phyloP scores from a whole-genome alignment of 2,888 invertebrate genomes.

The Melanophora roralis region DNA sequence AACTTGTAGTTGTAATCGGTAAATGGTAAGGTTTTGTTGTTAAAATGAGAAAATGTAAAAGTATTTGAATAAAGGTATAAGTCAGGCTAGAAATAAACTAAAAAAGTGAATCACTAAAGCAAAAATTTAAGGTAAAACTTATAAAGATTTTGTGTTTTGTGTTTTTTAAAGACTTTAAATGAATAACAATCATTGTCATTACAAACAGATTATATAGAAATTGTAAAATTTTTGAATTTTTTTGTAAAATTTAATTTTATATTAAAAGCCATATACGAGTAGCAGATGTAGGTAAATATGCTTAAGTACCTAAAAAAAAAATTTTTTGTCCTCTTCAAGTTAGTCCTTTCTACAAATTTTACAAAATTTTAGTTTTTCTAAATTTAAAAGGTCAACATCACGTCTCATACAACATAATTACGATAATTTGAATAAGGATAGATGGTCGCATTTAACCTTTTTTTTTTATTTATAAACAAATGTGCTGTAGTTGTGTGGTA shows the following conservation, averaged over 20 bases:
- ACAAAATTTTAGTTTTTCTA: not conserved
- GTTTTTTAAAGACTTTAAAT: too few relatives aligned
- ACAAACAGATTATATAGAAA: not conserved
- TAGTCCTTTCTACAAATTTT: not conserved
- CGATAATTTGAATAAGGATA: constrained; percentile 12
- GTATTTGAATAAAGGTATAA: not conserved
- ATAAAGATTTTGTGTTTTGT: too few relatives aligned
- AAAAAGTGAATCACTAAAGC: too few relatives aligned
- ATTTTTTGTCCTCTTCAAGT: not conserved
- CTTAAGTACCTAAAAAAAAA: too few relatives aligned
- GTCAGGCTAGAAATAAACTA: not conserved
- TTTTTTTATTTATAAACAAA: not conserved
- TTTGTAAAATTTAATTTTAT: too few relatives aligned
- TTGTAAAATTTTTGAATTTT: not conserved
- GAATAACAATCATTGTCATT: too few relatives aligned
- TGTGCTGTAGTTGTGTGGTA: not conserved
- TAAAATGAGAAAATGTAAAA: not conserved
- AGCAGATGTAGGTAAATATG: too few relatives aligned
- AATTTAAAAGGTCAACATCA: constrained; percentile 5
- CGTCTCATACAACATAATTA: constrained; percentile 6
- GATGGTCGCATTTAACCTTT: constrained; percentile 2
- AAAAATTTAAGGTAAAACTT: too few relatives aligned
- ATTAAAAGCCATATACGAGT: too few relatives aligned
- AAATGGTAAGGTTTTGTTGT: constrained; percentile 2
- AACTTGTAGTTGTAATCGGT: not conserved